Conservation (phyloP, 2,113 vertebrate genomes). For the Heterotilapia buettikoferi region DNA sequence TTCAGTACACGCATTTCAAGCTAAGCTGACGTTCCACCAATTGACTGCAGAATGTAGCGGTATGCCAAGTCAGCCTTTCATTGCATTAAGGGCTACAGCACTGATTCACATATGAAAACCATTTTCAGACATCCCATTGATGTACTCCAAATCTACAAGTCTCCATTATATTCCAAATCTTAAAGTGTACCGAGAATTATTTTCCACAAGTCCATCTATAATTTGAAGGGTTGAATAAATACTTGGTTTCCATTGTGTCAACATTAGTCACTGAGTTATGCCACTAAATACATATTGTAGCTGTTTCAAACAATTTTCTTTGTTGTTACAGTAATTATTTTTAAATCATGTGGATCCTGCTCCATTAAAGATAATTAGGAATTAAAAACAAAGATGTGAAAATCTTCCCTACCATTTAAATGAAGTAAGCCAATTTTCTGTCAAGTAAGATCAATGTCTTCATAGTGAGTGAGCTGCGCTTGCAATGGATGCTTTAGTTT, state of each 20-base stretch:
- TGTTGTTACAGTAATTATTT: slow-evolving; percentile 44
- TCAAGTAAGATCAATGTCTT: slow-evolving; percentile 3
- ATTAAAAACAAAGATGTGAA: slow-evolving; percentile 17
- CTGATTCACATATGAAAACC: slow-evolving; percentile 50
- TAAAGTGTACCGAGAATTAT: not conserved
- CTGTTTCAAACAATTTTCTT: slow-evolving; percentile 18
- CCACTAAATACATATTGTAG: slow-evolving; percentile 36
- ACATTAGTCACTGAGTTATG: slow-evolving; percentile 29
- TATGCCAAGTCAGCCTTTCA: slow-evolving; percentile 31
- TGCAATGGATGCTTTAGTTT: not conserved
- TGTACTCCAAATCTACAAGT: slow-evolving; percentile 35
- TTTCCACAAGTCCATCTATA: slow-evolving; percentile 25
- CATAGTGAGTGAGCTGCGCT: not conserved
- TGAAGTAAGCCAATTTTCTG: not conserved
- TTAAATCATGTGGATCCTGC: slow-evolving; percentile 20
- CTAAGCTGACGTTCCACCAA: slow-evolving; percentile 48
- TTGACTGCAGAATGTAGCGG: slow-evolving; percentile 43
- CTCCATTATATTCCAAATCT: slow-evolving; percentile 33
- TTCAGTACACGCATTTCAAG: slow-evolving; percentile 8
- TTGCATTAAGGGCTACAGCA: slow-evolving; percentile 16
- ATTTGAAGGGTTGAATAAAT: slow-evolving; percentile 46
- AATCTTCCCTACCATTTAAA: not conserved
- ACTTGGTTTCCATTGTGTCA: slow-evolving; percentile 48
- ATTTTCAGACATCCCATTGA: slow-evolving; percentile 49
- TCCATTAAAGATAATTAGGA: slow-evolving; percentile 38